Evolutionary conservation across 2,888 invertebrate genomes (phyloP).

Genomic region (Agriotes lineatus): DNA sequence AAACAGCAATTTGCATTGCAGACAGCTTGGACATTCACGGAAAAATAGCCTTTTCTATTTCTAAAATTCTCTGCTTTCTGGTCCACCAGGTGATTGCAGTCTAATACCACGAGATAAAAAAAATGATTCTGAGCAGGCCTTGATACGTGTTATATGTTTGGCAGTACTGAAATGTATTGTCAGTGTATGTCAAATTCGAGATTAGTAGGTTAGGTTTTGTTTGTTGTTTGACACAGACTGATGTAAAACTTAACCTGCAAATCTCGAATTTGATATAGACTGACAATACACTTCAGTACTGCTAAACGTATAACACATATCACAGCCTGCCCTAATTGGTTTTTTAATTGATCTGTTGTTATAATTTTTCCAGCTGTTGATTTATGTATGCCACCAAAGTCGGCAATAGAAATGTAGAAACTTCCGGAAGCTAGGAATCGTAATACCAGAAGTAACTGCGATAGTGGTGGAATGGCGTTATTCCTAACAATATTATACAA

Average conservation of each 20-base stretch:
- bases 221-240: no score
- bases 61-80: not conserved
- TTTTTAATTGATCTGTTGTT: not conserved
- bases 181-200: no score
- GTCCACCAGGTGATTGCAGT: slow-evolving; percentile 2
- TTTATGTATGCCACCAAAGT: slow-evolving; percentile 27
- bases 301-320: not conserved
- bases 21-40: slow-evolving; percentile 1
- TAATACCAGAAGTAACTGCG: slow-evolving; percentile 18
- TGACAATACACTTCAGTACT: not conserved
- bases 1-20: not conserved
- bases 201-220: no score
- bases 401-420: slow-evolving; percentile 21
- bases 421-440: slow-evolving; percentile 17
- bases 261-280: not conserved
- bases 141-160: no score
- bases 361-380: slow-evolving; percentile 22
- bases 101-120: not conserved
- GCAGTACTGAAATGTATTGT: no score
- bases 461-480: slow-evolving; percentile 13
- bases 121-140: not conserved
- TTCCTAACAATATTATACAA: not conserved
- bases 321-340: not conserved
- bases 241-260: no score
- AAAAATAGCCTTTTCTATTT: not conserved